Percentiles rank a stretch among this genome's conserved stretches.
phyloP scores from a whole-genome alignment of 1,140 invertebrate genomes.

The Atta cephalotes region DNA sequence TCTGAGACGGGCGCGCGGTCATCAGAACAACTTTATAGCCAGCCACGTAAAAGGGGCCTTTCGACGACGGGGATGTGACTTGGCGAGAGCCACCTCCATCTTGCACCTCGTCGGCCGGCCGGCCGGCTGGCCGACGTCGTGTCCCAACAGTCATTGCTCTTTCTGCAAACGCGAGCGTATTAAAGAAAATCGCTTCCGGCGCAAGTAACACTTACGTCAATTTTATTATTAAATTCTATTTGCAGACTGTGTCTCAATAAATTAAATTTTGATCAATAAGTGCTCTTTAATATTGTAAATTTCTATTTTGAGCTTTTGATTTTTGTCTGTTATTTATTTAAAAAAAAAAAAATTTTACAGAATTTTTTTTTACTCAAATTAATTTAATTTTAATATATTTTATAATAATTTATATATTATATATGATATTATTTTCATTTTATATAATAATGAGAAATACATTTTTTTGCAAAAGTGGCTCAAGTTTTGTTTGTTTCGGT shows the following conservation, averaged over 20 bases:
- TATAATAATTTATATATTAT: neutral
- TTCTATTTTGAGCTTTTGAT: neutral
- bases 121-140: neutral
- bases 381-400: neutral
- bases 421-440: neutral
- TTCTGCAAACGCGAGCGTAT: neutral
- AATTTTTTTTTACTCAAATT: neutral
- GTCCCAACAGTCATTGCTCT: neutral
- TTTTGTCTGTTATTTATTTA: neutral
- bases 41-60: conserved; percentile 73
- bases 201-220: neutral
- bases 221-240: neutral
- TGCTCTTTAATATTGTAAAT: neutral
- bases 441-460: neutral
- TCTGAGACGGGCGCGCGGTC: conserved; percentile 84
- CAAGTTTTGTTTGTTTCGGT: neutral
- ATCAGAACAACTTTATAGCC: conserved; percentile 85
- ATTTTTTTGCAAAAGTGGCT: neutral
- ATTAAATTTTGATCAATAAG: neutral
- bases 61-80: conserved; percentile 80
- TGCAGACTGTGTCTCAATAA: neutral
- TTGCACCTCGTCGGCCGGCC: conserved; percentile 21
- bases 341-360: neutral
- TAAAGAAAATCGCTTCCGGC: neutral
- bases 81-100: conserved; percentile 69